A percentile compares a stretch with the other conserved stretches of the same genome.
phyloP scores from a whole-genome alignment of 2,797 vertebrate species.

The Echeneis naucrates region DNA sequence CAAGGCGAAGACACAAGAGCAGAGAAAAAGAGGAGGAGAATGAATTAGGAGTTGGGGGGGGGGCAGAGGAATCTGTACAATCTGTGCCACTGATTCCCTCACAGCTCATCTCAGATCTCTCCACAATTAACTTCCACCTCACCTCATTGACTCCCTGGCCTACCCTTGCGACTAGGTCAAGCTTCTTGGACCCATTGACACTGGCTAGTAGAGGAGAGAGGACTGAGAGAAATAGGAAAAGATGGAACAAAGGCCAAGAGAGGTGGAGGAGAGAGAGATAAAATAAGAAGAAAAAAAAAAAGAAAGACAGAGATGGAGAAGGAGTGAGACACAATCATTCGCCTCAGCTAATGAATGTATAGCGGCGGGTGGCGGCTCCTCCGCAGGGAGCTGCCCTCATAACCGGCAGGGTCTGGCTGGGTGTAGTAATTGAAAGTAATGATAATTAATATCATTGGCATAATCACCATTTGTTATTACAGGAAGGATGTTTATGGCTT shows the following conservation, averaged over 20 bases:
- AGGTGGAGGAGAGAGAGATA: constrained; percentile 6
- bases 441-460: constrained; percentile 86
- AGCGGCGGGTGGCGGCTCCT: constrained; percentile 70
- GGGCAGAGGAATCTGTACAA: constrained; percentile 45
- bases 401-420: constrained; percentile 79
- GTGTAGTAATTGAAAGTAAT: constrained; percentile 86
- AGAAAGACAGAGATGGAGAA: constrained; percentile 47
- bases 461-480: constrained; percentile 82
- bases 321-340: constrained; percentile 62
- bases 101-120: constrained; percentile 61
- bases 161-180: constrained; percentile 33
- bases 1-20: constrained; percentile 25
- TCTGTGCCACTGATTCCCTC: constrained; percentile 52
- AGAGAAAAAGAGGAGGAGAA: constrained; percentile 20
- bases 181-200: constrained; percentile 63
- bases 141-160: constrained; percentile 53
- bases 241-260: constrained; percentile 39
- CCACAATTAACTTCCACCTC: constrained; percentile 67
- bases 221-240: constrained; percentile 26
- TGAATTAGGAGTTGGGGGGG: constrained; percentile 7
- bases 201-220: constrained; percentile 42
- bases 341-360: constrained; percentile 81
- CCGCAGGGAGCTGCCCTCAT: constrained; percentile 82
- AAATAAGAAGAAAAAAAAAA: no score
- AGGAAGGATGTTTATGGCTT: constrained; percentile 78